Evolutionary conservation across 2,113 vertebrate species (phyloP), one percentile per base, ranked within the genome.

Genomic region (Stegostoma tigrinum): DNA sequence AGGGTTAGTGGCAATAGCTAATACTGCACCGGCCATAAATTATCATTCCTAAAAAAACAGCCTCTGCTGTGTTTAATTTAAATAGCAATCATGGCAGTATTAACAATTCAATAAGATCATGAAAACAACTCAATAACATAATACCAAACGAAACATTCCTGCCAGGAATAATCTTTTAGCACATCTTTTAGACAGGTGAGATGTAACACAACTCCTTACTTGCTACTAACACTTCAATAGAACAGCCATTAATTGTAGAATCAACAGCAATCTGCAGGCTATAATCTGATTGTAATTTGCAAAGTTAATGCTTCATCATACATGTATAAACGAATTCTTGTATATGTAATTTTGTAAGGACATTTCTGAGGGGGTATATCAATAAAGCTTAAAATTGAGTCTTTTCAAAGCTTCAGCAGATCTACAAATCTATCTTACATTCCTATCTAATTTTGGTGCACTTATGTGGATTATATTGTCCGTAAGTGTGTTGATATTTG

Each of bases 81-180:
- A 80, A 19, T 34, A 80, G n/a, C 14, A 34, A 80, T 38, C 19
- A 80, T 80, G n/a, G 12, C 38, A 21, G n/a, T 17, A 83, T 87
- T 52, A 87, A 83, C 38, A 83, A 42, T 90, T 90, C 87, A 90
- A 14, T 61, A 64, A 55, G 87, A 34, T 27, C 27, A 61, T 14
- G 34, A 15, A n/a, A 61, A 64, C 10, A 3, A 90, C 87, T 90
- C 30, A 90, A 15, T 90, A 34, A 55, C 64, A 90, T 34, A 61
- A 52, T 90, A 30, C 52, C 24, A 64, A n/a, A 64, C 15, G 17
- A 52, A 64, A 52, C 61, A 52, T n/a, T 61, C 12, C 52, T 90
- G 86, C 86, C 86, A 90, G 30, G 48, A 61, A 34, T 64, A 90
- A 61, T 90, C 27, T 90, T 90, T 90, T 64, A 90, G 30, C 87